Conservation (phyloP, 2,113 vertebrate genomes). For the Melanerpes formicivorus region DNA sequence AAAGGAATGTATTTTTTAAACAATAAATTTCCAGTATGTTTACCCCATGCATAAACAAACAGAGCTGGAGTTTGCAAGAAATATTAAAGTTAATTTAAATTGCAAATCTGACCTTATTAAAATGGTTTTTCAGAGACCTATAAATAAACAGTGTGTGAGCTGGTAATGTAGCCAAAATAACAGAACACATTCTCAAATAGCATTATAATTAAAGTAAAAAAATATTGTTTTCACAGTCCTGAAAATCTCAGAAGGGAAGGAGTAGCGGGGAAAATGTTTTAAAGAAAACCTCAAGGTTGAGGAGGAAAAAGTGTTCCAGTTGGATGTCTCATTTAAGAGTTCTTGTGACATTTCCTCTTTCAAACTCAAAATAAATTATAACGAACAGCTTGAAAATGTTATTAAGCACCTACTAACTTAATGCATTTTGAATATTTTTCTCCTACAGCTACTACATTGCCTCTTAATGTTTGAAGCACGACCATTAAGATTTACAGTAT, state of each 20-base stretch:
- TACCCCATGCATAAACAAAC: slow-evolving; percentile 72
- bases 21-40: slow-evolving; percentile 72
- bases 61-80: slow-evolving; percentile 73
- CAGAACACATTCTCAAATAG: slow-evolving; percentile 64
- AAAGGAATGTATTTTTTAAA: slow-evolving; percentile 65
- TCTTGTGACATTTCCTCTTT: slow-evolving; percentile 35
- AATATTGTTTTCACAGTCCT: slow-evolving; percentile 52
- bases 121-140: slow-evolving; percentile 78
- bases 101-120: slow-evolving; percentile 88
- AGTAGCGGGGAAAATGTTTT: slow-evolving; percentile 7
- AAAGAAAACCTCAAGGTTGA: slow-evolving; percentile 11
- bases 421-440: slow-evolving; percentile 69
- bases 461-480: slow-evolving; percentile 60
- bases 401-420: slow-evolving; percentile 69
- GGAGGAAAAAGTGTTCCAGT: neutral
- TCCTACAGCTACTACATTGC: slow-evolving; percentile 60
- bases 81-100: slow-evolving; percentile 85
- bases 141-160: slow-evolving; percentile 78
- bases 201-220: slow-evolving; percentile 74
- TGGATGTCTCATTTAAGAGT: slow-evolving; percentile 37
- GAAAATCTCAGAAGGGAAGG: slow-evolving; percentile 44
- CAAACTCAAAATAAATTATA: slow-evolving; percentile 64
- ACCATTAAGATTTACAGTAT: slow-evolving; percentile 77
- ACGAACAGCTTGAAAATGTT: slow-evolving; percentile 70
- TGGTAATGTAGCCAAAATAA: slow-evolving; percentile 73